Percentiles rank a stretch among this genome's conserved stretches.
phyloP scores from a whole-genome alignment of 2,113 vertebrate genomes.

The Barnardius zonarius region DNA sequence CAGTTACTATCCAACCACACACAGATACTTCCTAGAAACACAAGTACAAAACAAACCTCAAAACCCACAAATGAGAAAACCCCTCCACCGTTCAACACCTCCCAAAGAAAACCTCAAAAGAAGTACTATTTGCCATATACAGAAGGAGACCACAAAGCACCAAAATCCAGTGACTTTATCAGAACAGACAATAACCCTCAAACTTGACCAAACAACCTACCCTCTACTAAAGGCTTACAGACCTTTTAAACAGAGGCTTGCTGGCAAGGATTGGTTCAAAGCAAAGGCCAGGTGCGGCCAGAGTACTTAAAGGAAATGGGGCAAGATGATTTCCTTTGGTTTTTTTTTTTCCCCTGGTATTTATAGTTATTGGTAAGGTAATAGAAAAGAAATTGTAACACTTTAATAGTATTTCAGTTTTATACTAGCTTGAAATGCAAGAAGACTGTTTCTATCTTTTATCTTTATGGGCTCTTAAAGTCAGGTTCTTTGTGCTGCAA shows the following conservation, averaged over 20 bases:
- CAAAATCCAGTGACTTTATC: rapidly evolving
- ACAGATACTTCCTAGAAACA: background rate
- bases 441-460: background rate
- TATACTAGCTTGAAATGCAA: background rate
- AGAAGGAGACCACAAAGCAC: rapidly evolving
- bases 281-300: background rate
- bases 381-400: rapidly evolving
- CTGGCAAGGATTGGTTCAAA: background rate
- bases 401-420: rapidly evolving
- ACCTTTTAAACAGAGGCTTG: background rate
- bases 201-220: rapidly evolving
- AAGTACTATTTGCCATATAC: rapidly evolving
- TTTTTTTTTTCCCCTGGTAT: background rate
- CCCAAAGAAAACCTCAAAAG: background rate
- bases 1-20: rapidly evolving
- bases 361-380: background rate
- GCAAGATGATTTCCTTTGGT: rapidly evolving
- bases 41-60: rapidly evolving
- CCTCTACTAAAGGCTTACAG: rapidly evolving
- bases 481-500: background rate
- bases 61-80: background rate
- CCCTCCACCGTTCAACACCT: background rate
- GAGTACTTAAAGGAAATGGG: background rate
- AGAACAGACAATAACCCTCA: rapidly evolving
- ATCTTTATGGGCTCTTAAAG: background rate